Percentiles rank a stretch among this genome's conserved stretches.
These are phyloP conservation scores for Luidia sarsii DNA, from an alignment of 53 echinoderm and acorn worm genomes.

Conservation along the genomic window DNA sequence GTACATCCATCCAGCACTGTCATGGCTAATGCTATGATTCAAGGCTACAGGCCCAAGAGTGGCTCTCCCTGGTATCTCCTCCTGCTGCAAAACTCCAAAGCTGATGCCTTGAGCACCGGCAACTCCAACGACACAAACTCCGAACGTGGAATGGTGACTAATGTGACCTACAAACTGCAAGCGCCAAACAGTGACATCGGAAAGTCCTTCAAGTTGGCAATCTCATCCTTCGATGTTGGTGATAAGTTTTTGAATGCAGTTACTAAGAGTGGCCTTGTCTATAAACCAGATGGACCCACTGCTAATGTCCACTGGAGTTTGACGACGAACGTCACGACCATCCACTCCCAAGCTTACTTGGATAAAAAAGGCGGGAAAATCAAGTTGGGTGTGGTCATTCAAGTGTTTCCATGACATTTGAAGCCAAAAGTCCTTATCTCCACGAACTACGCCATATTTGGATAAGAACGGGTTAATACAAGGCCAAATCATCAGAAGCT, in stretches of 20 bases:
- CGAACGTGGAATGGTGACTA: slow-evolving; percentile 31
- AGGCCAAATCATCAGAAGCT: too few species aligned
- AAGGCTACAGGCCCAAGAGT: slow-evolving; percentile 44
- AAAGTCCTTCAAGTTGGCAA: slow-evolving; percentile 51
- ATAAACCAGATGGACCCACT: slow-evolving; percentile 52
- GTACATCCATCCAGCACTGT: slow-evolving; percentile 49
- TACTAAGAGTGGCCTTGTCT: slow-evolving; percentile 35
- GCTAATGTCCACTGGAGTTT: slow-evolving; percentile 67
- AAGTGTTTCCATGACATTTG: slow-evolving; percentile 42
- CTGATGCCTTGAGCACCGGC: background rate
- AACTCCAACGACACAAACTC: background rate
- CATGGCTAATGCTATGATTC: slow-evolving; percentile 52
- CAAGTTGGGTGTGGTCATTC: slow-evolving; percentile 57
- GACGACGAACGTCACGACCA: slow-evolving; percentile 41
- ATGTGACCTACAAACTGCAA: slow-evolving; percentile 56
- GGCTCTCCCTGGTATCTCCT: slow-evolving; percentile 60
- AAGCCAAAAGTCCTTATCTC: too few species aligned
- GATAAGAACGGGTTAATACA: too few species aligned
- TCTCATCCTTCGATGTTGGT: slow-evolving; percentile 35
- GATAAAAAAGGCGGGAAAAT: slow-evolving; percentile 51
- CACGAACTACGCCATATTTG: too few species aligned
- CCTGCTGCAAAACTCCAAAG: slow-evolving; percentile 35
- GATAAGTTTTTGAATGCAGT: slow-evolving; percentile 53
- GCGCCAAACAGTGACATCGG: slow-evolving; percentile 60
- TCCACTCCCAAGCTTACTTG: slow-evolving; percentile 48